phyloP scores from a whole-genome alignment of 2,888 invertebrate species.

The Polydrusus pterygomalis region DNA sequence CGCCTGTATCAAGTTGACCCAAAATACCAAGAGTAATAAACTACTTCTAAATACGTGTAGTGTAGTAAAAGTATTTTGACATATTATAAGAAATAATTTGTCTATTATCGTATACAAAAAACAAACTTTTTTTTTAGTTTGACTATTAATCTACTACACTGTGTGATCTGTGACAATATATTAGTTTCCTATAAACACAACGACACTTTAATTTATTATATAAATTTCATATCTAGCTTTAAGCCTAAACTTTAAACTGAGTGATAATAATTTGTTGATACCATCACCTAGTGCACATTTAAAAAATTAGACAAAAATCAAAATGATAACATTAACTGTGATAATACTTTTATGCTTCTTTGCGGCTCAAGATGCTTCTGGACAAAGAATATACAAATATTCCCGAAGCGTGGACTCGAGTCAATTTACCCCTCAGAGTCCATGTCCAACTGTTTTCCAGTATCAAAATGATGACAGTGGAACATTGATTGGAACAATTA shows the following conservation, averaged over 20 bases:
- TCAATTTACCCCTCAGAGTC: slow-evolving; percentile 59
- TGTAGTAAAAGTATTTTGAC: not conserved
- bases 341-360: slow-evolving; percentile 14
- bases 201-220: slow-evolving; percentile 6
- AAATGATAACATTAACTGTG: slow-evolving; percentile 32
- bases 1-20: not conserved
- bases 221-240: not conserved
- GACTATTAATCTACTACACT: not conserved
- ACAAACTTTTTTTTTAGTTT: too few relatives aligned
- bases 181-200: not conserved
- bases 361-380: not conserved
- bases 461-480: slow-evolving; percentile 70
- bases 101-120: not conserved
- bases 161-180: not conserved
- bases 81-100: too few relatives aligned
- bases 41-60: not conserved
- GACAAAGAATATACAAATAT: slow-evolving; percentile 24
- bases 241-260: not conserved
- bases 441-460: slow-evolving; percentile 69
- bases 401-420: slow-evolving; percentile 38
- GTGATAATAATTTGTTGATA: slow-evolving; percentile 4
- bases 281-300: not conserved
- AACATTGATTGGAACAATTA: slow-evolving; percentile 71
- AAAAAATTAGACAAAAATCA: not conserved
- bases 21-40: too few relatives aligned